Evolutionary conservation across 2,797 vertebrate species (phyloP), one percentile per base, ranked within the genome.

Genomic region (Calcarius lapponicus): DNA sequence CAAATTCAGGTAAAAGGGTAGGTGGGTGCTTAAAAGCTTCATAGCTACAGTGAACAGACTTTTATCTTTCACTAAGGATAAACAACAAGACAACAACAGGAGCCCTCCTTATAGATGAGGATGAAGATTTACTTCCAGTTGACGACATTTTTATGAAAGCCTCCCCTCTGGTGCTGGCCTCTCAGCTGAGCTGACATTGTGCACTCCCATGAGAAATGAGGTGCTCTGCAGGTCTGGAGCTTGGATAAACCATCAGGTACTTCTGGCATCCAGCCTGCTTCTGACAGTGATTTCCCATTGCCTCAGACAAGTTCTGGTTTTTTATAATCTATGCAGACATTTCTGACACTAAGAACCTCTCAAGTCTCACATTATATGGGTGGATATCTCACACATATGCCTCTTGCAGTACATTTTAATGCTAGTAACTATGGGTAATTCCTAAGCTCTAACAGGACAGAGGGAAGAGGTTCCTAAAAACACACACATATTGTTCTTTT

Each of bases 161-260:
- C 4, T 34, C 17, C 3, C 38, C 6, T 74, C 26, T 64, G 45
- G 22, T 3, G 5, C 13, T 3, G 0, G 38, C 56, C 40, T 70
- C 34, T 51, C n/a, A 20, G 65, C 1, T 24, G 11, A n/a, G 62
- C 62, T 45, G n/a, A n/a, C 24, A 61, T 4, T 0, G 1, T 5
- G 16, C 58, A 50, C 90, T 17, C 48, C 25, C 50, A 4, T 15
- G 25, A 69, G 47, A 20, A 43, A 69, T 0, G 0, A 78, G 24
- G 19, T 26, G 42, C 28, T 75, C 28, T 48, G 3, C 66, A 17
- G 17, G 14, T 38, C 51, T 16, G 28, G 38, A 0, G 1, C 29
- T 26, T 19, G 34, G 34, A 84, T 32, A 45, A 79, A 62, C n/a
- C 40, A 42, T 36, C 31, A 64, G 51, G 61, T 31, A 60, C 25